Evolutionary conservation across 2,888 invertebrate species (phyloP), one percentile per base, ranked within the genome.

Genomic region (Tillus elongatus): DNA sequence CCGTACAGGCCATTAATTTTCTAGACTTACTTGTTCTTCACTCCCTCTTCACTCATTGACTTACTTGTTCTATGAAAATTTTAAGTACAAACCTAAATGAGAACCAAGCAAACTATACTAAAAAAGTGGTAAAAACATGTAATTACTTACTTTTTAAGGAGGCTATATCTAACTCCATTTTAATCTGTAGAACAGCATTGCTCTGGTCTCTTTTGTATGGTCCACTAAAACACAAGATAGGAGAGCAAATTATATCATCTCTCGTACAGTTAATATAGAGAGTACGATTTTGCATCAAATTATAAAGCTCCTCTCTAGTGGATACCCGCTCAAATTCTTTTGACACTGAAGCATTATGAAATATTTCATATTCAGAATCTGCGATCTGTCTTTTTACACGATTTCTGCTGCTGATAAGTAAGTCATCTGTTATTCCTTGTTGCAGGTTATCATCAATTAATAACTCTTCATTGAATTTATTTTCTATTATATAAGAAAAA

Each of bases 231-330:
- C 69, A 70, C 1, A 45, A 44, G 16, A 69, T 41, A 34, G 40
- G 45, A 4, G 51, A 48, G 41, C 69, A 70, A 12, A 45, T 34
- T 1, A 65, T 44, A 4, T 46, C 37, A 4, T 44, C 27, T 41
- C 53, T 54, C 2, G 56, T 53, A 41, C 68, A 69, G 46, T 64
- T 64, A 4, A 69, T 45, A 33, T 54, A 59, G 4, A 60, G 45
- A 2, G 59, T 63, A 30, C 43, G 42, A 33, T 49, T 48, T 11
- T 43, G 31, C 1, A 36, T 19, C 24, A 19, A 19, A 6, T 19
- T 19, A 19, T 19, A 19, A 19, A n/a, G n/a, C 6, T 19, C 24
- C 6, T n/a, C 24, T 19, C n/a, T n/a, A 6, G 6, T n/a, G n/a
- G 24, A 19, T 6, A 19, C 6, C 6, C 24, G 24, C 6, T 19